Evolutionary conservation across 2,888 invertebrate genomes (phyloP), one percentile per base, ranked within the genome.

Genomic region (Congeria kusceri): DNA sequence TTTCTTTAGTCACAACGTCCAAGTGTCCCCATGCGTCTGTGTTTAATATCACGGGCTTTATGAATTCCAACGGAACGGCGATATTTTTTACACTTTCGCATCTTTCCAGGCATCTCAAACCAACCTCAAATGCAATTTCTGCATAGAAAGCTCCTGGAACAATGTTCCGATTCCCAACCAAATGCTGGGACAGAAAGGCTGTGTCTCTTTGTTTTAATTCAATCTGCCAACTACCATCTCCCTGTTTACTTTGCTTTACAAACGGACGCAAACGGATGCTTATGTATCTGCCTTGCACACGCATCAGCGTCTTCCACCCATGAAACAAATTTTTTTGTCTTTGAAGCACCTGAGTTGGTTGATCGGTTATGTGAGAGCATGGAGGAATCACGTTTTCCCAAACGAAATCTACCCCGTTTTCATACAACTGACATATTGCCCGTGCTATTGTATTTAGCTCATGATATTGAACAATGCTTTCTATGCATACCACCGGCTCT

Each of bases 311-410:
- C 18, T 23, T 62, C 15, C 77, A 72, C 15, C 85, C 68, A 61
- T 73, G 65, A 47, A 73, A 72, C 0, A 84, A 46, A 5, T 69
- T 56, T 47, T 67, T 71, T 15, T 76, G 68, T 39, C 68, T 77
- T 18, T 83, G 78, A 65, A 86, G 85, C 32, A 56, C 62, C 72
- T 88, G 87, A 29, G 67, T 79, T n/a, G 89, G 89, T 9, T 87
- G 39, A n/a, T 77, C 63, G 0, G 77, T 74, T 15, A 84, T 59
- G 13, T 47, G 58, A 11, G 27, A 18, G 3, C 29, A 47, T 18
- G 39, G 47, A 20, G 73, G 74, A 13, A 80, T 64, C 9, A 87
- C 9, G 44, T 62, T 27, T 4, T 58, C 65, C 61, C 77, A 69
- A 13, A 64, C 46, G 1, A 61, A 11, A 23, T 77, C 47, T n/a